Evolutionary conservation across 37 sponge, comb jelly and placozoan species (phyloP), one percentile per base, ranked within the genome.

Genomic region (Oopsacas minuta): DNA sequence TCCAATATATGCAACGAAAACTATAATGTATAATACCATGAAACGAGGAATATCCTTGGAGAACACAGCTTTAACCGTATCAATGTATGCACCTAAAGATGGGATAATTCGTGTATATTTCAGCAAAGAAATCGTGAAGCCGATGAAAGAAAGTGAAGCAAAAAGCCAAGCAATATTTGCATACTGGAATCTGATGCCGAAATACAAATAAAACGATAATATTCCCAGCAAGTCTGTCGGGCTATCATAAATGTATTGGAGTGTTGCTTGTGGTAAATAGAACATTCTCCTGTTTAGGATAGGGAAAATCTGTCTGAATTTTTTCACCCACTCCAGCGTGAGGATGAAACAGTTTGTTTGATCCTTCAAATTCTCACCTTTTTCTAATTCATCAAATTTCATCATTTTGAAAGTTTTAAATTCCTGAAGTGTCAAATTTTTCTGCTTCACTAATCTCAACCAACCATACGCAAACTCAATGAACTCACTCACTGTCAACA

Each of bases 41-140:
- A 61, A 61, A 12, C 75, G 75, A 61, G 75, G 75, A 3, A 61
- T 61, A n/a, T 61, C 75, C 75, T 61, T 61, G 5, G 75, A 61
- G 22, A 61, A 61, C 75, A 61, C 75, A 3, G 75, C 75, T 61
- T 61, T 61, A 61, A 61, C 75, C 7, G 75, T 61, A 3, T 3
- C 75, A 20, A 61, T 61, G 75, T 61, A 61, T 3, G 75, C 75
- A 25, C 75, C 75, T 34, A 61, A 12, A 3, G 75, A 61, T 3
- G 75, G 75, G 7, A 61, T 61, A 61, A 61, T 12, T n/a, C 75
- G 20, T 12, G 75, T 61, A 34, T 61, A 61, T 61, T 61, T 61
- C 1, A 61, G 30, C 32, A 61, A 34, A 3, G 75, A 61, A 61
- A n/a, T 61, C 7, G 30, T 61, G 75, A 61, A 61, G 28, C 28